Evolutionary conservation across 2,797 vertebrate genomes (phyloP).

Genomic region (Molossus molossus): DNA sequence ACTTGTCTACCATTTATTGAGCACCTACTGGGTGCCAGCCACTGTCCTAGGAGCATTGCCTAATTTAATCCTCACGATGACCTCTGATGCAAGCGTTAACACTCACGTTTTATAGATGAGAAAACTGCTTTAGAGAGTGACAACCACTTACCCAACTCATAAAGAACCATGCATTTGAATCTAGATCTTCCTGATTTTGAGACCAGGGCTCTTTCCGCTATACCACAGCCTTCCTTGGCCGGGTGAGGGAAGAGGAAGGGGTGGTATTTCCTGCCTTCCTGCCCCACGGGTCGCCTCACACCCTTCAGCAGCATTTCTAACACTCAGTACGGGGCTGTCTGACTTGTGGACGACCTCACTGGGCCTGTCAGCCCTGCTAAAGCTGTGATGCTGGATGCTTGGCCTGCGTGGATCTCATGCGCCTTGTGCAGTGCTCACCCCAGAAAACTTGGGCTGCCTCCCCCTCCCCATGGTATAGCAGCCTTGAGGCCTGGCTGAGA

Average conservation of each 20-base stretch:
- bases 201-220: neutral
- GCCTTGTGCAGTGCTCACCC: neutral
- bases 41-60: neutral
- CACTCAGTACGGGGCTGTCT: neutral
- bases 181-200: constrained; percentile 33
- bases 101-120: neutral
- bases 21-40: neutral
- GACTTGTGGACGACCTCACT: neutral
- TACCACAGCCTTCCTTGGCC: neutral
- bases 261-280: neutral
- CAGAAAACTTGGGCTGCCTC: neutral
- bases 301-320: neutral
- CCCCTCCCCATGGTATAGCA: neutral
- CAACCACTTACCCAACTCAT: neutral
- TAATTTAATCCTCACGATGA: neutral
- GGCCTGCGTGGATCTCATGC: neutral
- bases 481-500: neutral
- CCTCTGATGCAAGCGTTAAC: neutral
- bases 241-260: neutral
- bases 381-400: neutral
- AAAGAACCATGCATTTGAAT: constrained; percentile 23
- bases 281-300: neutral
- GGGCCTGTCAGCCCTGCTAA: neutral
- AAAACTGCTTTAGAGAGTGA: neutral
- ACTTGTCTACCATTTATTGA: neutral